These are phyloP conservation scores for Arizona elegans DNA, from an alignment of 2,113 vertebrate genomes.

Conservation along the genomic window DNA sequence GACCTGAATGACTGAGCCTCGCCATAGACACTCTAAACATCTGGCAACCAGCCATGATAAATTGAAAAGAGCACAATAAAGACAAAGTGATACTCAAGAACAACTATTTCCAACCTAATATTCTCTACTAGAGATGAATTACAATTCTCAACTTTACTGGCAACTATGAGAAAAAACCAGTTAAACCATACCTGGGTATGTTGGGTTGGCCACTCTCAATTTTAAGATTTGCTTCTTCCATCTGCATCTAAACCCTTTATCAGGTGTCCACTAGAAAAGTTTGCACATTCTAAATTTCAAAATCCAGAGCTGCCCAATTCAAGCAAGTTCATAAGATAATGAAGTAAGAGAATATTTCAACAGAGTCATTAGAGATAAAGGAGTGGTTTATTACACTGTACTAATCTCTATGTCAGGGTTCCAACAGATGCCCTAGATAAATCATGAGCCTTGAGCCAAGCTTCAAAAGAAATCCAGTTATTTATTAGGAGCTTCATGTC, in stretches of 20 bases:
- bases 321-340: background rate
- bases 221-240: background rate
- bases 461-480: too few species aligned
- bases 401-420: background rate
- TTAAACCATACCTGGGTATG: background rate
- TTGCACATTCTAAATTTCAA: background rate
- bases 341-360: background rate
- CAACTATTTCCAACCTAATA: background rate
- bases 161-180: background rate
- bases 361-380: background rate
- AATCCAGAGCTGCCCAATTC: background rate
- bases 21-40: background rate
- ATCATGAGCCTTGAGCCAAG: too few species aligned
- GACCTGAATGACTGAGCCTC: too few species aligned
- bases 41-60: background rate
- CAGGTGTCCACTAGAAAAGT: background rate
- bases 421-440: too few species aligned
- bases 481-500: too few species aligned
- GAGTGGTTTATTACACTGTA: background rate
- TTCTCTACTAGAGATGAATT: background rate
- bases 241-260: background rate
- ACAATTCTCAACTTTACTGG: background rate
- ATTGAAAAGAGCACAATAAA: background rate
- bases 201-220: too few species aligned
- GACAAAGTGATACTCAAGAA: background rate